Evolutionary conservation across 2,797 vertebrate genomes (phyloP), one percentile per base, ranked within the genome.

Genomic region (Nyctibius grandis): DNA sequence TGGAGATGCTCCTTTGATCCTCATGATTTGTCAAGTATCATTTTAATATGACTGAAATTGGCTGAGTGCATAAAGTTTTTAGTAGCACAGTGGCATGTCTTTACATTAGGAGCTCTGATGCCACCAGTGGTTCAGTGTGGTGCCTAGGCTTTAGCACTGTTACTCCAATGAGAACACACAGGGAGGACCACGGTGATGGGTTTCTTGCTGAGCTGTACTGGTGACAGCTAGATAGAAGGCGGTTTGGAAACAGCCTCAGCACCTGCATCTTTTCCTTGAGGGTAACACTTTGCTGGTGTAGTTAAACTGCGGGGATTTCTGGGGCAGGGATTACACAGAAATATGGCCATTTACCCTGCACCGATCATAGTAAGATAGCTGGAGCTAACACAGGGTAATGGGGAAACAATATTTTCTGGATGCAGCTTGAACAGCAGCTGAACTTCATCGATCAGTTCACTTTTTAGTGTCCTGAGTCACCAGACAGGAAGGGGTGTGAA

Each of bases 341-440:
- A 50, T 4, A 4, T 16, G n/a, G 31, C 20, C 3, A 2, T 54
- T 64, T 17, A 57, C 29, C 11, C 38, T 68, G 23, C 14, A 19
- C n/a, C 0, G 0, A n/a, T 47, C 31, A n/a, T 33, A 47, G 10
- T 23, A 48, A 56, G 33, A 38, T 4, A 68, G 31, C 23, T 78
- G 61, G 51, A 85, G 31, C 42, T 54, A 57, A 28, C 6, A n/a
- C 34, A 69, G 18, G 13, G 12, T 61, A 15, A 38, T 12, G 13
- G 68, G 17, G 36, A 83, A 18, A 22, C 21, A n/a, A 4, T 2
- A 3, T 38, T 56, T 88, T 54, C 34, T 72, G 50, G 44, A 12
- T 21, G 11, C 47, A 57, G 15, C 22, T 23, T 83, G 61, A 70
- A 57, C 19, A 59, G 60, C 31, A 45, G 31, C 28, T 65, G 26